These are phyloP conservation scores for Sternotherus odoratus DNA, from an alignment of 2,797 vertebrate species.

Conservation along the genomic window DNA sequence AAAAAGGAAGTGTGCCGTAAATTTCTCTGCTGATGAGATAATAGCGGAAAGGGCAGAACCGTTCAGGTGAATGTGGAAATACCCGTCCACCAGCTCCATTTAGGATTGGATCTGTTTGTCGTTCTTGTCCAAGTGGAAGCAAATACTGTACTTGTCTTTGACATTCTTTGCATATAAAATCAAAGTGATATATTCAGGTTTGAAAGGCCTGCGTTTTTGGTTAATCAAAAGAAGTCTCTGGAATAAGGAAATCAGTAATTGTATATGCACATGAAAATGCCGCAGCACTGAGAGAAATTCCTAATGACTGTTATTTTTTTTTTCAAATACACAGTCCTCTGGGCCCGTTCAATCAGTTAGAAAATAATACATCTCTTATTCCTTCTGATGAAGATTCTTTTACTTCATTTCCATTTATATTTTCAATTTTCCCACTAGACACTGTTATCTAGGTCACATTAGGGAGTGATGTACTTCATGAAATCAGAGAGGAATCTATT, in stretches of 20 bases:
- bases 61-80: conserved; percentile 49
- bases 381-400: conserved; percentile 81
- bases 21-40: conserved; percentile 32
- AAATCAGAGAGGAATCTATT: conserved; percentile 80
- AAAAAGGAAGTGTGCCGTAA: background rate
- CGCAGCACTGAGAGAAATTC: conserved; percentile 71
- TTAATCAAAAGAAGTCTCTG: conserved; percentile 79
- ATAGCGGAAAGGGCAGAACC: conserved; percentile 36
- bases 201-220: conserved; percentile 76
- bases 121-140: conserved; percentile 69
- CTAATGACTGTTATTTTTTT: conserved; percentile 75
- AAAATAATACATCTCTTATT: conserved; percentile 80
- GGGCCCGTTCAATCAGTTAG: conserved; percentile 83
- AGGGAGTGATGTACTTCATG: conserved; percentile 79
- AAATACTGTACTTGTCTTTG: conserved; percentile 67
- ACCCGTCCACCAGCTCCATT: conserved; percentile 55
- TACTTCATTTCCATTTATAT: conserved; percentile 93
- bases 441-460: conserved; percentile 89
- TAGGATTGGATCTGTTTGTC: conserved; percentile 73
- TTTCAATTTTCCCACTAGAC: conserved; percentile 89
- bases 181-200: conserved; percentile 75
- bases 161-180: conserved; percentile 70
- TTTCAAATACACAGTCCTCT: conserved; percentile 73
- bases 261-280: conserved; percentile 77
- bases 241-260: conserved; percentile 79